phyloP scores from a whole-genome alignment of 1,140 invertebrate species.

The Zaprionus kolodkinae region DNA sequence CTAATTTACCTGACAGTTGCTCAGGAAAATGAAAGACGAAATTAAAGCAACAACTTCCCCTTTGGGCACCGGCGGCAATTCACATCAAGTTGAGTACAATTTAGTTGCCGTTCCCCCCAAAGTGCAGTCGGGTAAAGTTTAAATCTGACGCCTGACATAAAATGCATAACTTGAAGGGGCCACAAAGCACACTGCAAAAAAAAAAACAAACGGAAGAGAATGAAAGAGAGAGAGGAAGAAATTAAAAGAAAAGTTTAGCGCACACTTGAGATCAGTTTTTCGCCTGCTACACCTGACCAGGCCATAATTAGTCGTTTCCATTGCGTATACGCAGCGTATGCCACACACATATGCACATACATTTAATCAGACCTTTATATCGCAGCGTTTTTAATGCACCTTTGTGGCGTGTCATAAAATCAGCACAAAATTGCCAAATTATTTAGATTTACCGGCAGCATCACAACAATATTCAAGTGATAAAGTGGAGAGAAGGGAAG shows the following conservation, averaged over 20 bases:
- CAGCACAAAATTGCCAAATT: conserved; percentile 64
- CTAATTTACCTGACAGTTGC: conserved; percentile 27
- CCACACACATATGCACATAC: no score
- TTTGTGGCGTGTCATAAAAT: conserved; percentile 55
- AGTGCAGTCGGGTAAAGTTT: conserved; percentile 62
- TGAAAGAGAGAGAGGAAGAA: background rate
- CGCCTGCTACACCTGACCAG: conserved; percentile 10
- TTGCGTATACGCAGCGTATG: conserved; percentile 19
- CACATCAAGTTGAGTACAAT: conserved; percentile 63
- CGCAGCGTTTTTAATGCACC: conserved; percentile 50
- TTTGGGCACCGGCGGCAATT: conserved; percentile 50
- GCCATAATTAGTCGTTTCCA: conserved; percentile 49
- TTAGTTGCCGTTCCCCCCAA: conserved; percentile 13
- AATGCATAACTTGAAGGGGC: conserved; percentile 54
- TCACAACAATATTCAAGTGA: conserved; percentile 11
- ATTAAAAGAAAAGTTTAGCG: conserved; percentile 32
- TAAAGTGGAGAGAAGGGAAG: background rate
- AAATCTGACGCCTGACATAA: conserved; percentile 58
- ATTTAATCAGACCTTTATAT: conserved; percentile 48
- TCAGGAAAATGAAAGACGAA: conserved; percentile 16
- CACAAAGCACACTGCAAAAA: conserved; percentile 1
- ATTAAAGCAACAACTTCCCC: conserved; percentile 28
- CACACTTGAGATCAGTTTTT: conserved; percentile 33
- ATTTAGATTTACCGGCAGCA: conserved; percentile 60
- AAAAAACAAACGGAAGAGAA: background rate